Conservation (phyloP, 2,797 vertebrate species). For the Florisuga fusca region DNA sequence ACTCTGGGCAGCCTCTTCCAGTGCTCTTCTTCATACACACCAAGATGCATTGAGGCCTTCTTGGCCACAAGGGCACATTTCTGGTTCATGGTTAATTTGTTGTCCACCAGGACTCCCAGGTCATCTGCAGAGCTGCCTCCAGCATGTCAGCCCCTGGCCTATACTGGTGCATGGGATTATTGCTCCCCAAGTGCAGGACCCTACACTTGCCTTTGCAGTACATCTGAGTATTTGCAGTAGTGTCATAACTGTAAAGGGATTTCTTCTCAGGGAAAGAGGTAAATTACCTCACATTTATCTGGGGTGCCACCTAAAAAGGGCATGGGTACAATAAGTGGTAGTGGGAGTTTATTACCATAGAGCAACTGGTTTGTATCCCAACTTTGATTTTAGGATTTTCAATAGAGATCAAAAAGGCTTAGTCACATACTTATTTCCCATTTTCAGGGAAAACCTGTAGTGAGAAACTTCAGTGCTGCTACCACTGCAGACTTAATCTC, state of each 20-base stretch:
- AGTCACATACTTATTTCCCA: constrained; percentile 10
- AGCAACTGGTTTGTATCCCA: neutral
- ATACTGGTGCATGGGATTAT: too few relatives aligned
- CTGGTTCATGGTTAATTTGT: too few relatives aligned
- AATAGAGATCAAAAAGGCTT: neutral
- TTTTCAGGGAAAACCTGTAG: neutral
- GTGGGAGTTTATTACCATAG: neutral
- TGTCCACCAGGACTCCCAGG: too few relatives aligned
- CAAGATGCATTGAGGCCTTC: too few relatives aligned
- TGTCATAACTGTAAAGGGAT: neutral
- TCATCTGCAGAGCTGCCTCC: too few relatives aligned
- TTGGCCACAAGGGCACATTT: too few relatives aligned
- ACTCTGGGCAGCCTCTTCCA: neutral
- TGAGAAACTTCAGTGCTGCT: neutral
- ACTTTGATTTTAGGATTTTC: neutral
- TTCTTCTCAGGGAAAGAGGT: neutral
- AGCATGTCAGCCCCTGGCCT: too few relatives aligned
- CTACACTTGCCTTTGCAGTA: neutral
- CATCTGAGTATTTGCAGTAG: neutral
- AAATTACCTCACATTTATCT: neutral
- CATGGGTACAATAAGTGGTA: neutral
- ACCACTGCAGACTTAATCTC: neutral
- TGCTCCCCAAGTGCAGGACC: too few relatives aligned
- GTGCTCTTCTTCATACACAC: too few relatives aligned
- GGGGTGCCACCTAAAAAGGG: neutral